Evolutionary conservation across 2,888 invertebrate genomes (phyloP).

Genomic region (Kryphioiulus occultus): DNA sequence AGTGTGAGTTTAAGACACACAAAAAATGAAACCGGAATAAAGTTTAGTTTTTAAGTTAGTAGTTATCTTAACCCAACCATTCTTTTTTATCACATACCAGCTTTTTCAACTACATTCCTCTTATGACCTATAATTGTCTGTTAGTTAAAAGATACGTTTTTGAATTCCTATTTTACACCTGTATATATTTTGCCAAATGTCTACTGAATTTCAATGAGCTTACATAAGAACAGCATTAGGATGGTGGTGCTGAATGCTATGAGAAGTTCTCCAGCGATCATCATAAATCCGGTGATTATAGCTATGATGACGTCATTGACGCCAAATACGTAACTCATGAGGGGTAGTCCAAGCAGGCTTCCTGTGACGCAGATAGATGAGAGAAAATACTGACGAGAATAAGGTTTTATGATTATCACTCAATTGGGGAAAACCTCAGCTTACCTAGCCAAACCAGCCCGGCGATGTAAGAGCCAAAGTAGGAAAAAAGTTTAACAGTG

Average conservation of each 20-base stretch:
- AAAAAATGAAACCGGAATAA: too few species aligned
- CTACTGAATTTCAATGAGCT: background rate
- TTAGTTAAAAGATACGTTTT: too few species aligned
- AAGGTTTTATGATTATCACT: too few species aligned
- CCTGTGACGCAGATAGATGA: background rate
- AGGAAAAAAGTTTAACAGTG: slow-evolving; percentile 28
- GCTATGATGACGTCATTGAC: slow-evolving; percentile 20
- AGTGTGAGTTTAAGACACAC: too few species aligned
- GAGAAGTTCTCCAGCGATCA: slow-evolving; percentile 27
- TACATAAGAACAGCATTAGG: slow-evolving; percentile 37
- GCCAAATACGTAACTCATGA: slow-evolving; percentile 29
- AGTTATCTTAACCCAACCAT: too few species aligned
- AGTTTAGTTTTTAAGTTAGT: too few species aligned
- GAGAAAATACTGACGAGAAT: too few species aligned
- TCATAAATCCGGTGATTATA: background rate
- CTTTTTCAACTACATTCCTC: too few species aligned
- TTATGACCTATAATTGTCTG: too few species aligned
- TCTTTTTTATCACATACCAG: too few species aligned
- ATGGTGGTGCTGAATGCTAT: slow-evolving; percentile 3
- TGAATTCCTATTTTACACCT: too few species aligned
- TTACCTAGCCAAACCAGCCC: slow-evolving; percentile 20
- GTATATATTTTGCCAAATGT: too few species aligned
- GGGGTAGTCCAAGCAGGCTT: background rate
- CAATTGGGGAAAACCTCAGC: background rate
- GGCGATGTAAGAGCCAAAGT: background rate